These are phyloP conservation scores for Cavia porcellus DNA, from an alignment of 2,113 vertebrate genomes.

Conservation along the genomic window DNA sequence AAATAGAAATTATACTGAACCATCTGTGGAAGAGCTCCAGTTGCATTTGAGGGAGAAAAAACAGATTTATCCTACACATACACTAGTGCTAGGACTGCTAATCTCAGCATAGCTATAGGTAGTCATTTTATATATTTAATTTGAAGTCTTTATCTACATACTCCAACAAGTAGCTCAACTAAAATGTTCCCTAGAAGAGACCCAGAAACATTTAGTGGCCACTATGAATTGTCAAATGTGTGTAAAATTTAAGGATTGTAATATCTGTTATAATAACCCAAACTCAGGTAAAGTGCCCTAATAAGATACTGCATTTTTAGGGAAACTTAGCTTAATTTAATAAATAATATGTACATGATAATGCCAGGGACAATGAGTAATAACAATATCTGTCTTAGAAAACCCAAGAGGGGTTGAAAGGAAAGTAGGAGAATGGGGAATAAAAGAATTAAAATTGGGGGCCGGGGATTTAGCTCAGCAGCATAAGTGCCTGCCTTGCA, in stretches of 20 bases:
- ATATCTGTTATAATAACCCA: neutral
- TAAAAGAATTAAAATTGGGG: no score
- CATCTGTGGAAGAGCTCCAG: neutral
- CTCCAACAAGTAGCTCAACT: neutral
- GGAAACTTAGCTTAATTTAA: conserved; percentile 30
- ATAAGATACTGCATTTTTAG: neutral
- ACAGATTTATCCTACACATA: neutral
- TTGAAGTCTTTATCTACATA: neutral
- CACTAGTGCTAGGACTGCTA: neutral
- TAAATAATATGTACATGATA: neutral
- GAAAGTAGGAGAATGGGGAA: neutral
- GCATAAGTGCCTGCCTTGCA: no score
- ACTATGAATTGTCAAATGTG: neutral
- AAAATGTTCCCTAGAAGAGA: conserved; percentile 20
- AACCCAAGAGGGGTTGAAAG: neutral
- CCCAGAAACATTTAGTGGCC: neutral
- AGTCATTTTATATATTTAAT: neutral
- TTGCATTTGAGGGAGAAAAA: neutral
- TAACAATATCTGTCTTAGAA: conserved; percentile 38
- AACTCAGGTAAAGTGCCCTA: neutral
- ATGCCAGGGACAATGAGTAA: conserved; percentile 20
- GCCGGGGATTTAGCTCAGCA: no score
- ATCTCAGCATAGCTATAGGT: neutral
- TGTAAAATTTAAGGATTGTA: neutral
- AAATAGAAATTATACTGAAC: neutral